Conservation (phyloP, 2,888 invertebrate genomes). For the Erannis defoliaria region DNA sequence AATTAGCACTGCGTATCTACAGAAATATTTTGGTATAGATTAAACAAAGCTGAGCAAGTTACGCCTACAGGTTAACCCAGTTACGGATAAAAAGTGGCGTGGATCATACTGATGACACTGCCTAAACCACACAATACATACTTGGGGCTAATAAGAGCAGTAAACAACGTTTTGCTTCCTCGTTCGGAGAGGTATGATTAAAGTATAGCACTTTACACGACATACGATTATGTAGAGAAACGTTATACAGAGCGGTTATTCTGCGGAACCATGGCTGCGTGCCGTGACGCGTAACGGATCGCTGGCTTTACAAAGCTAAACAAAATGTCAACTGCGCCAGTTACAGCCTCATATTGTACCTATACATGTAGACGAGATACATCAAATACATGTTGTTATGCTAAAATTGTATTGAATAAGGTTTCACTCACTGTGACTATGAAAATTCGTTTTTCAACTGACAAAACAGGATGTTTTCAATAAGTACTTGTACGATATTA, state of each 20-base stretch:
- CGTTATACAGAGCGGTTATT: conserved; percentile 37
- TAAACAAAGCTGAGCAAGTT: no score
- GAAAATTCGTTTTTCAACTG: no score
- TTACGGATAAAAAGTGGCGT: no score
- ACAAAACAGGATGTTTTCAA: no score
- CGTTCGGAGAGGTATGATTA: conserved; percentile 12
- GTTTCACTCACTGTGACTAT: no score
- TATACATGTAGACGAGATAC: not conserved
- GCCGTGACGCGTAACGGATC: conserved; percentile 64
- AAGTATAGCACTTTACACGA: conserved; percentile 17
- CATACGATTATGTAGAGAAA: conserved; percentile 10
- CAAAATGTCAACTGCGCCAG: conserved; percentile 47
- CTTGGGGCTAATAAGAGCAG: not conserved
- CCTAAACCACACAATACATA: not conserved
- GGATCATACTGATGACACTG: not conserved
- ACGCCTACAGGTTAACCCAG: no score
- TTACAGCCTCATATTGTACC: not conserved
- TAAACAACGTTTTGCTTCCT: conserved; percentile 19
- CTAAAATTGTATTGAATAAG: no score
- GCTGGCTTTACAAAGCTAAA: conserved; percentile 46
- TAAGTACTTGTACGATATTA: no score
- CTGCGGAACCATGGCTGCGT: conserved; percentile 51
- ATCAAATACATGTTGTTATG: no score
- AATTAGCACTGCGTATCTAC: no score
- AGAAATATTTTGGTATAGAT: no score